phyloP scores from a whole-genome alignment of 2,113 vertebrate species.

The Pelecanoides urinatrix region DNA sequence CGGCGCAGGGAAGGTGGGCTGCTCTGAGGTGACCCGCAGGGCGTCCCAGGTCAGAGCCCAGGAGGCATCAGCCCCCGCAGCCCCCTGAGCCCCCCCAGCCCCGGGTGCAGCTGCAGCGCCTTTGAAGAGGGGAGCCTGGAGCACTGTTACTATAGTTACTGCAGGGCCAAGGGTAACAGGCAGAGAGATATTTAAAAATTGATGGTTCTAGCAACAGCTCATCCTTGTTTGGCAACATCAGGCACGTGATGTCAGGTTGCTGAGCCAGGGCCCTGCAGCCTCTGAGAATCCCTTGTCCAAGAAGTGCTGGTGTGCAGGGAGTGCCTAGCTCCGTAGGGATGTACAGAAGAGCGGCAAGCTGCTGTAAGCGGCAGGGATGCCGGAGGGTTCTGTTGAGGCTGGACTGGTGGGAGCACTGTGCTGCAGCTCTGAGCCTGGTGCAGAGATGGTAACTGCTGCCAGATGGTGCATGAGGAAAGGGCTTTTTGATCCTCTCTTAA shows the following conservation, averaged over 20 bases:
- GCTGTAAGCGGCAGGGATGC: background rate
- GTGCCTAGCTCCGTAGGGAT: background rate
- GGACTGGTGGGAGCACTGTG: background rate
- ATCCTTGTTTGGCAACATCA: slow-evolving; percentile 36
- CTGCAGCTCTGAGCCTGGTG: background rate
- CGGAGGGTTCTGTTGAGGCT: background rate
- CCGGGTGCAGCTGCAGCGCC: background rate
- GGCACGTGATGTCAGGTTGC: background rate
- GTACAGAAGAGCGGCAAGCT: background rate
- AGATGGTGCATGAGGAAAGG: background rate
- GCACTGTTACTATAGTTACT: slow-evolving; percentile 72
- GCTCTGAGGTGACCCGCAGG: background rate
- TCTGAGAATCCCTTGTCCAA: background rate
- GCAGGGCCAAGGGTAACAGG: slow-evolving; percentile 19
- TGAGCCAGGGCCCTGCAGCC: background rate
- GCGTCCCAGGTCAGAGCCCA: background rate
- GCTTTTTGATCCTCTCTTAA: background rate
- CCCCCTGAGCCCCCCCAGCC: background rate
- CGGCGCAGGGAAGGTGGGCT: background rate
- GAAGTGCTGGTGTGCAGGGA: background rate
- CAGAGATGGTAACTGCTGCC: background rate
- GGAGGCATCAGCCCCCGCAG: background rate
- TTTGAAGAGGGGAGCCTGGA: slow-evolving; percentile 26
- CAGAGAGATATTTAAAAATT: slow-evolving; percentile 39
- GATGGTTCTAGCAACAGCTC: slow-evolving; percentile 49